Base-by-base conservation (phyloP, 2,797 vertebrate species). In the Acanthurus tractus region DNA sequence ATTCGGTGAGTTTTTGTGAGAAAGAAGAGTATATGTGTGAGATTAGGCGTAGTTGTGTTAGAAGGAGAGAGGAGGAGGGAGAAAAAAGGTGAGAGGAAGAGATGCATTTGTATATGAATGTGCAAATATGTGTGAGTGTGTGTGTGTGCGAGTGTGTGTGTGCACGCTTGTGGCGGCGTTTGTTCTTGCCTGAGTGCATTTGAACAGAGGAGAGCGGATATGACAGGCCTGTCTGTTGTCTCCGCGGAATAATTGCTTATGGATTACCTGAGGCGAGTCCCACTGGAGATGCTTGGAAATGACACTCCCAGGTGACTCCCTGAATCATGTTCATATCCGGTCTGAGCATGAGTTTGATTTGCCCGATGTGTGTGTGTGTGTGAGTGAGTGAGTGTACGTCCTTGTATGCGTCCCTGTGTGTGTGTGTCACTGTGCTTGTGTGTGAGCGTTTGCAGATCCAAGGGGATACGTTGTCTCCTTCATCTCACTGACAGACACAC, bases 241-340 rank as follows among this genome's bases (percentile, higher is more conserved):
- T 88, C 75, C 73, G 71, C 64, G 81, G 74, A 91, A 88, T 92
- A 93, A 93, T 92, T 90, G 90, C 86, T 90, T 91, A 89, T 90
- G 87, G 89, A 93, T 92, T 90, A 89, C 88, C 87, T 90, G 80
- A 87, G 79, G 87, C 76, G 59, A 84, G 86, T 88, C 90, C 86
- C 88, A 82, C 69, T 82, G 80, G 81, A 83, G 86, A 88, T 78
- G 81, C 88, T 87, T 86, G 79, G 88, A 90, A 70, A 89, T 89
- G 89, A 90, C 91, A 87, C 89, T 91, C 90, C 87, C 86, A 74
- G 87, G 92, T 86, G 90, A 91, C 89, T 90, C 84, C 71, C 86
- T 69, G 85, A 91, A 88, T 92, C 85, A 70, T 88, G 85, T 87
- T 91, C 88, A 90, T 91, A 91, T 92, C 91, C 88, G 88, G 88